Base-by-base conservation (phyloP, 2,888 invertebrate genomes). In the Drosophila trichaetosa region DNA sequence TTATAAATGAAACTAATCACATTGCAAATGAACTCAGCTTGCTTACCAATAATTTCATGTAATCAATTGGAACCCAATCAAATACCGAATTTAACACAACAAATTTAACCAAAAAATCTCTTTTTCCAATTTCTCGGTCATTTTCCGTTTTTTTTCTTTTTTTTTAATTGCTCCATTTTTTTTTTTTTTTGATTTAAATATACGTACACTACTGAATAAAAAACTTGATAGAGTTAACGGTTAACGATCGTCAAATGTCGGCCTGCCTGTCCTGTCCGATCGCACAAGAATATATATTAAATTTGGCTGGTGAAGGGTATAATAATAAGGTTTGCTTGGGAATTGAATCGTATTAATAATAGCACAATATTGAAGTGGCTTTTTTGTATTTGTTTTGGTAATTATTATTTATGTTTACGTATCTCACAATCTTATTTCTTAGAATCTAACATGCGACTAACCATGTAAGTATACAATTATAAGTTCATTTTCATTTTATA, bases 31-130 rank as follows among this genome's bases (percentile, higher is more conserved):
- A 93, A 80, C 90, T 92, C 67, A 92, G 91, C 83, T 89, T 92
- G 84, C 92, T 92, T 83, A 93, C 93, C 76, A 93, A 93, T 87
- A 92, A 93, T 90, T 93, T 93, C 87, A 93, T 93, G 92, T 93
- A 89, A 92, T 84, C 76, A 52, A 59, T 74, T 67, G 53, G 66
- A 57, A 76, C 53, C 49, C 18, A 64, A 63, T 52, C 33, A 38
- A 65, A 69, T 51, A 34, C 42, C 74, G 56, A 71, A 79, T 68
- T 80, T 63, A 69, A 65, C 57, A 71, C 51, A 51, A 52, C n/a
- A 24, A 48, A 34, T 16, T 29, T 38, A 40, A 54, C 8, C 4
- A 1, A 42, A 40, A 58, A 53, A 46, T 2, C 1, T 16, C 2
- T 24, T 21, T 51, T 48, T 48, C 56, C 21, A 8, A 56, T 46